Evolutionary conservation across 2,888 invertebrate species (phyloP).

Genomic region (Caenorhabditis doughertyi): DNA sequence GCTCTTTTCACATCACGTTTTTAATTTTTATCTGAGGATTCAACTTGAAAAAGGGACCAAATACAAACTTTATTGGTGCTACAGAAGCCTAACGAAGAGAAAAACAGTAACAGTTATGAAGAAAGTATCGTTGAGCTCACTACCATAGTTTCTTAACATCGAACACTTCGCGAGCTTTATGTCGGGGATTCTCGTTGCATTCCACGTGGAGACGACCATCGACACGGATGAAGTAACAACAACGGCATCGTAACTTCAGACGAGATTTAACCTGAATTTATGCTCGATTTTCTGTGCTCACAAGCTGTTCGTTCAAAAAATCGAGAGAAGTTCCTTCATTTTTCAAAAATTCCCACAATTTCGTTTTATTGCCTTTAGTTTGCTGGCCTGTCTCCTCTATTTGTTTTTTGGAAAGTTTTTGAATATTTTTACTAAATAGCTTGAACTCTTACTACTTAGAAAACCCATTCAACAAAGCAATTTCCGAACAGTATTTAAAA

Average conservation of each 20-base stretch:
- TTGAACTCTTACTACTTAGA: no score
- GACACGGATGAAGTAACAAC: constrained; percentile 78
- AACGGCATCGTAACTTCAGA: constrained; percentile 77
- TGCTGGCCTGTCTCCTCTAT: no score
- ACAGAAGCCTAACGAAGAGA: constrained; percentile 23
- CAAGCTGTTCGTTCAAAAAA: no score
- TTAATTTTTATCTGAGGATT: not conserved
- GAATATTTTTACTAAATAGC: no score
- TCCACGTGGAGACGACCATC: constrained; percentile 79
- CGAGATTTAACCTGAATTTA: constrained; percentile 72
- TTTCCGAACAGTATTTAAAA: no score
- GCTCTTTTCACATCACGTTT: not conserved
- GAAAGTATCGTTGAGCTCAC: constrained; percentile 1
- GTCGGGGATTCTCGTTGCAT: constrained; percentile 77
- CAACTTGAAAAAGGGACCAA: not conserved
- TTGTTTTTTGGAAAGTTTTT: no score
- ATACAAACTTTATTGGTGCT: constrained; percentile 32
- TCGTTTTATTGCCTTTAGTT: no score
- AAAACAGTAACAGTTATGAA: constrained; percentile 9
- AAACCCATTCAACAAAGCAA: no score
- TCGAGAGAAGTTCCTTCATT: no score
- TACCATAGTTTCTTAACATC: constrained; percentile 78
- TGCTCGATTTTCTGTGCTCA: no score
- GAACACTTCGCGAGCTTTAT: constrained; percentile 77
- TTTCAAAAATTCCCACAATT: no score